A percentile compares a stretch with the other conserved stretches of the same genome.
phyloP scores from a whole-genome alignment of 2,797 vertebrate genomes.

The Poeciliopsis gracilis region DNA sequence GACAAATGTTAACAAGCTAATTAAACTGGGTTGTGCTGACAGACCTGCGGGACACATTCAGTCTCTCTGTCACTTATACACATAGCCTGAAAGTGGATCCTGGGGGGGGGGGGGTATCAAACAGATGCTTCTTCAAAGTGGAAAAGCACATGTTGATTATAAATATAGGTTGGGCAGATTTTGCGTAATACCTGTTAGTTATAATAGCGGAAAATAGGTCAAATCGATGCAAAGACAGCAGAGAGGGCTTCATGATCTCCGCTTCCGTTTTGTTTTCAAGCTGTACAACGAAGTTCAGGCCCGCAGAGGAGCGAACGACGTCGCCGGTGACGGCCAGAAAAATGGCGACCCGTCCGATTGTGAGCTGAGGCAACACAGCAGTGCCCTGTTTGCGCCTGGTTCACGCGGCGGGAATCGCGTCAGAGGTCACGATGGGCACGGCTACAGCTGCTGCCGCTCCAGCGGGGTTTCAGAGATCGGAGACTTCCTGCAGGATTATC shows the following conservation, averaged over 20 bases:
- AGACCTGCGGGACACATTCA: conserved; percentile 43
- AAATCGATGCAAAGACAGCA: not conserved
- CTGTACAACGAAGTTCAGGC: conserved; percentile 95
- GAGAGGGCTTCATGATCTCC: not conserved
- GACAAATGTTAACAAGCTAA: conserved; percentile 79
- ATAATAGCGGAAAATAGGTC: not conserved
- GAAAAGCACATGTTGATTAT: conserved; percentile 32
- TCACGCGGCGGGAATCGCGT: conserved; percentile 48
- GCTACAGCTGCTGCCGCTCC: conserved; percentile 54
- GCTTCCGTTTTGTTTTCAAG: conserved; percentile 75
- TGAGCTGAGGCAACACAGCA: conserved; percentile 43
- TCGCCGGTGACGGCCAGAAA: conserved; percentile 62
- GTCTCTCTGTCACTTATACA: conserved; percentile 25
- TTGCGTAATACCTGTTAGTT: not conserved
- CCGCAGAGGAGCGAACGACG: conserved; percentile 86
- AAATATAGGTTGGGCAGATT: conserved; percentile 38
- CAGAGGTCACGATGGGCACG: conserved; percentile 41
- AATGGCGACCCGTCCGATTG: conserved; percentile 71
- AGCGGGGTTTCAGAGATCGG: conserved; percentile 72
- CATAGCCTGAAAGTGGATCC: conserved; percentile 64
- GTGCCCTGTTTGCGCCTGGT: conserved; percentile 39
- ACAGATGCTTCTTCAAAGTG: conserved; percentile 31
- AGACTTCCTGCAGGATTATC: conserved; percentile 79
- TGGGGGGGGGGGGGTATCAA: conserved; percentile 40
- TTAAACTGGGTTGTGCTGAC: conserved; percentile 67